A percentile compares a stretch with the other conserved stretches of the same genome.
Conservation (phyloP, 2,888 invertebrate species). For the Agonopterix subpropinquella region DNA sequence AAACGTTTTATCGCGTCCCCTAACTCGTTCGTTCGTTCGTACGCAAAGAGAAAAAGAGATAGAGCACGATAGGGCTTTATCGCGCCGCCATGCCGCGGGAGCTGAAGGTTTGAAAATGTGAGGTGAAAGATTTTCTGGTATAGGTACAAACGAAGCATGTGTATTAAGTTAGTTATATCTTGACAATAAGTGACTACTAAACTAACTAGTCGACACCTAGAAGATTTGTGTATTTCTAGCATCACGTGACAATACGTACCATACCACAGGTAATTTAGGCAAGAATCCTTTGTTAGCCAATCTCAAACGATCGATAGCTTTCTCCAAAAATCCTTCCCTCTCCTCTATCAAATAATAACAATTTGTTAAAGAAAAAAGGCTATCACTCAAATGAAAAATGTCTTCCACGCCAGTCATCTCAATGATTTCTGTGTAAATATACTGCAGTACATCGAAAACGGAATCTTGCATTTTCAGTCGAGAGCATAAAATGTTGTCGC, state of each 20-base stretch:
- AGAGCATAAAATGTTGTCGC: conserved; percentile 86
- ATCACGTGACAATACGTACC: conserved; percentile 62
- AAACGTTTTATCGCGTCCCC: too few relatives aligned
- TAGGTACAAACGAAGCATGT: too few relatives aligned
- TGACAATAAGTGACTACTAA: neutral
- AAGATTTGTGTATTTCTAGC: conserved; percentile 39
- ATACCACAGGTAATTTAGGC: conserved; percentile 77
- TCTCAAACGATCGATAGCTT: conserved; percentile 76
- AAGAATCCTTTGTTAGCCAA: conserved; percentile 73
- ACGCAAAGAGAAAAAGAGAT: too few relatives aligned
- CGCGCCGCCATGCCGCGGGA: too few relatives aligned
- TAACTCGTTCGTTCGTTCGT: too few relatives aligned
- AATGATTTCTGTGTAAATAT: conserved; percentile 82
- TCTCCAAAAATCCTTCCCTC: conserved; percentile 82
- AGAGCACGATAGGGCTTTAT: too few relatives aligned
- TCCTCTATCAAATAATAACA: conserved; percentile 81
- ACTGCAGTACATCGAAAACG: conserved; percentile 80
- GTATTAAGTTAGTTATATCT: too few relatives aligned
- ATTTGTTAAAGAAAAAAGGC: conserved; percentile 80
- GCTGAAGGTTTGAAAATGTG: too few relatives aligned
- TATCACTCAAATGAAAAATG: conserved; percentile 86
- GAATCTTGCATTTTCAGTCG: conserved; percentile 83
- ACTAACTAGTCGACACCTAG: neutral
- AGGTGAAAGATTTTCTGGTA: too few relatives aligned
- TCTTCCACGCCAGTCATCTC: conserved; percentile 83